phyloP scores from a whole-genome alignment of 2,888 invertebrate species.

The Petrolisthes manimaculis region DNA sequence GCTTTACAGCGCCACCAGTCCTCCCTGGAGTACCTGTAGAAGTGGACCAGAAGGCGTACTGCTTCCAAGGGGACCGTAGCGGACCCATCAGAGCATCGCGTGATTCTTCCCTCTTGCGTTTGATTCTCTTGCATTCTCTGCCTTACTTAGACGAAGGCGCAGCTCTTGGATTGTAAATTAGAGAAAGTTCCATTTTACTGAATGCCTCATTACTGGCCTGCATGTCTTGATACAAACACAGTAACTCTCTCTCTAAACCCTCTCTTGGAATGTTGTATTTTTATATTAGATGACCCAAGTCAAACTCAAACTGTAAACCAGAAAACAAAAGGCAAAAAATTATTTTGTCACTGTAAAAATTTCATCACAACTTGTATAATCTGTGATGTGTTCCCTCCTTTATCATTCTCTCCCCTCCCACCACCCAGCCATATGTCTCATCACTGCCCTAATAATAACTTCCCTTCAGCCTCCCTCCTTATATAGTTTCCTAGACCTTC shows the following conservation, averaged over 20 bases:
- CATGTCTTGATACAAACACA: constrained; percentile 11
- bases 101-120: constrained; percentile 31
- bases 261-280: constrained; percentile 8
- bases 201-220: not conserved
- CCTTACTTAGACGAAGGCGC: constrained; percentile 13
- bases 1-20: not conserved
- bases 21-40: not conserved
- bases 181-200: not conserved
- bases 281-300: not conserved
- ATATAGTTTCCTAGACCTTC: too few species aligned
- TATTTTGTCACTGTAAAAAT: too few species aligned
- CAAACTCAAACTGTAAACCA: not conserved
- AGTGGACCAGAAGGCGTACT: not conserved
- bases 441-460: too few species aligned
- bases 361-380: too few species aligned
- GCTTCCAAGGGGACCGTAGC: not conserved
- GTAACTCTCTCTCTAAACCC: constrained; percentile 7
- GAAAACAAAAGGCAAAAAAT: too few species aligned
- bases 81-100: constrained; percentile 34
- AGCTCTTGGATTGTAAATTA: not conserved
- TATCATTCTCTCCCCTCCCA: too few species aligned
- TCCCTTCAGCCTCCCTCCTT: too few species aligned
- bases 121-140: constrained; percentile 25
- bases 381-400: too few species aligned
- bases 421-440: too few species aligned